Percentiles rank a stretch among this genome's conserved stretches.
Conservation (phyloP, 1,140 invertebrate genomes). For the Trachelipus rathkii region DNA sequence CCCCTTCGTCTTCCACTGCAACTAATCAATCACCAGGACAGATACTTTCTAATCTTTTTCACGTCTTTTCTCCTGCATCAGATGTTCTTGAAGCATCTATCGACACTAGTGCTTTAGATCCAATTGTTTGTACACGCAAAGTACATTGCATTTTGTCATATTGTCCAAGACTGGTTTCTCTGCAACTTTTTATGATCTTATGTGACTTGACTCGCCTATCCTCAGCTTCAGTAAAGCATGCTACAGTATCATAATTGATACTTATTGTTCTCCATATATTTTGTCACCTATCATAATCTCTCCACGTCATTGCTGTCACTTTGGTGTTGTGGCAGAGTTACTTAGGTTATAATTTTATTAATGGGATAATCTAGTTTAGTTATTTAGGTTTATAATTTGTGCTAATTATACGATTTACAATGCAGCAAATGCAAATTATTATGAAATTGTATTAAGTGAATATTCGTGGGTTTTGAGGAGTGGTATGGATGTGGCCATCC, state of each 20-base stretch:
- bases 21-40: conserved; percentile 35
- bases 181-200: conserved; percentile 69
- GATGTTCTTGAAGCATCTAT: conserved; percentile 42
- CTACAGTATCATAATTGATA: conserved; percentile 75
- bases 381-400: too few relatives aligned
- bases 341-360: conserved; percentile 55
- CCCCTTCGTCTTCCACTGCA: conserved; percentile 55
- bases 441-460: too few relatives aligned
- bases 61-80: conserved; percentile 43
- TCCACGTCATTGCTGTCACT: conserved; percentile 74
- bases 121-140: conserved; percentile 57
- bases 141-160: conserved; percentile 71
- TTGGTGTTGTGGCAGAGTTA: conserved; percentile 90
- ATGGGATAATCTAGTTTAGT: too few relatives aligned
- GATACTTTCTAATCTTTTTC: conserved; percentile 44
- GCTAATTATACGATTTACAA: too few relatives aligned
- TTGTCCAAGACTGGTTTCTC: conserved; percentile 77
- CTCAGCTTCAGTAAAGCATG: conserved; percentile 63
- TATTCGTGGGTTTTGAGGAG: too few relatives aligned
- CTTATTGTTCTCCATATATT: conserved; percentile 84
- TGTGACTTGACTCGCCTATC: conserved; percentile 69
- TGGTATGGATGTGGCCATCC: too few relatives aligned
- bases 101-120: conserved; percentile 48
- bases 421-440: too few relatives aligned
- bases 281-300: conserved; percentile 76